Evolutionary conservation across 2,113 vertebrate species (phyloP).

Genomic region (Dascyllus trimaculatus): DNA sequence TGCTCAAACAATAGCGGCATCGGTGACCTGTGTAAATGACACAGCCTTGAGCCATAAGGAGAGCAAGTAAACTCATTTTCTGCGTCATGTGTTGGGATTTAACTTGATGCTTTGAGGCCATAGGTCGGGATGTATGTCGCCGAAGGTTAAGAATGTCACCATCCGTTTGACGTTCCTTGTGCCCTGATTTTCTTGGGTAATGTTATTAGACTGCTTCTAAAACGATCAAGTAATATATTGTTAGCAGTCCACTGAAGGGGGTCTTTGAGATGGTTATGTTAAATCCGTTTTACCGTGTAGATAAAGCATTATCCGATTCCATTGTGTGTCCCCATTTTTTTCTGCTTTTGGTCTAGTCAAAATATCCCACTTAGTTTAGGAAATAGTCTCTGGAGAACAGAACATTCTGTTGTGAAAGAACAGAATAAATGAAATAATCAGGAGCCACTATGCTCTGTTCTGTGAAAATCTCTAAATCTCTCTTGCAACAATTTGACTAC

Average conservation of each 20-base stretch:
- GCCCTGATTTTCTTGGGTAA: conserved; percentile 28
- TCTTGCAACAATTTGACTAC: conserved; percentile 27
- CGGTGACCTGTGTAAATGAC: conserved; percentile 62
- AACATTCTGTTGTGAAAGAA: conserved; percentile 51
- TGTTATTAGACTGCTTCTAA: conserved; percentile 11
- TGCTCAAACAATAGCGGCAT: conserved; percentile 58
- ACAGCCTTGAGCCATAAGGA: conserved; percentile 65
- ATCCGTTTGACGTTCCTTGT: conserved; percentile 16
- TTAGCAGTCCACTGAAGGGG: conserved; percentile 9
- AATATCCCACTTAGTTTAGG: conserved; percentile 42
- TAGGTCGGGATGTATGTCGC: conserved; percentile 9
- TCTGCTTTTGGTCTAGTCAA: conserved; percentile 31
- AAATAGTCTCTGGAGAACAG: conserved; percentile 39
- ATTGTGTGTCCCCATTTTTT: neutral
- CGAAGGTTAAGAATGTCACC: conserved; percentile 25
- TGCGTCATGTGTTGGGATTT: conserved; percentile 60
- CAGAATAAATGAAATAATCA: conserved; percentile 47
- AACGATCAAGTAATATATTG: conserved; percentile 12
- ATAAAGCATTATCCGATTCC: conserved; percentile 26
- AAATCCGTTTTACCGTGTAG: neutral
- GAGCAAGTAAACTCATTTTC: conserved; percentile 51
- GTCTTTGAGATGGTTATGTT: neutral
- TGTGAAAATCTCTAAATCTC: conserved; percentile 28
- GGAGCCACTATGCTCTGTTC: conserved; percentile 26
- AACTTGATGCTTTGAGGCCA: conserved; percentile 42